phyloP scores from a whole-genome alignment of 2,113 vertebrate genomes.

The Scortum barcoo region DNA sequence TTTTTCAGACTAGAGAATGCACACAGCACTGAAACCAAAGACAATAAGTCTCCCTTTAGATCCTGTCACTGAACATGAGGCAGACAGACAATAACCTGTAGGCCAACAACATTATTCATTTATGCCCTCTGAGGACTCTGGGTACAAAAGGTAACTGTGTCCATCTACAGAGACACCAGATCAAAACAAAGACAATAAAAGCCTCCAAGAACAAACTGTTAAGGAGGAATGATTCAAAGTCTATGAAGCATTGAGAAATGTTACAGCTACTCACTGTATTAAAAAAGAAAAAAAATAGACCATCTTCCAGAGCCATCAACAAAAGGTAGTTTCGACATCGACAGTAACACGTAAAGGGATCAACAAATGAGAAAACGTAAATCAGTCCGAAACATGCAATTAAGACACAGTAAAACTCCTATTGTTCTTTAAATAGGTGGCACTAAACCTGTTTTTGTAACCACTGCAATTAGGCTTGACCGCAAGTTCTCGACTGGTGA shows the following conservation, averaged over 20 bases:
- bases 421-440: conserved; percentile 64
- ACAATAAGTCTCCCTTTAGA: conserved; percentile 20
- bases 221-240: neutral
- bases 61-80: conserved; percentile 6
- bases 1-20: neutral
- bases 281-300: neutral
- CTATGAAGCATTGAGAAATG: neutral
- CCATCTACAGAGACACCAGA: neutral
- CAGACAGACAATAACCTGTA: conserved; percentile 26
- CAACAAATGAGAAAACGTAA: conserved; percentile 39
- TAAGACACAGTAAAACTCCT: conserved; percentile 52
- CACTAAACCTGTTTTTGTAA: conserved; percentile 71
- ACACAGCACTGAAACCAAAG: conserved; percentile 25
- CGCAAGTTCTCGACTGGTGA: conserved; percentile 14
- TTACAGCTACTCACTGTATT: neutral
- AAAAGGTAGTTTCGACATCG: conserved; percentile 10
- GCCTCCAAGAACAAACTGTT: conserved; percentile 2
- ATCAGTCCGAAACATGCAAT: conserved; percentile 30
- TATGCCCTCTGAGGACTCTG: conserved; percentile 24
- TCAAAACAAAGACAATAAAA: conserved; percentile 17
- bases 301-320: neutral
- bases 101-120: conserved; percentile 37
- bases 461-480: conserved; percentile 51
- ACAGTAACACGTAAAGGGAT: conserved; percentile 33
- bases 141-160: conserved; percentile 22